Percentiles rank a stretch among this genome's conserved stretches.
phyloP scores from a whole-genome alignment of 2,888 invertebrate species.

The Epiblema foenella region DNA sequence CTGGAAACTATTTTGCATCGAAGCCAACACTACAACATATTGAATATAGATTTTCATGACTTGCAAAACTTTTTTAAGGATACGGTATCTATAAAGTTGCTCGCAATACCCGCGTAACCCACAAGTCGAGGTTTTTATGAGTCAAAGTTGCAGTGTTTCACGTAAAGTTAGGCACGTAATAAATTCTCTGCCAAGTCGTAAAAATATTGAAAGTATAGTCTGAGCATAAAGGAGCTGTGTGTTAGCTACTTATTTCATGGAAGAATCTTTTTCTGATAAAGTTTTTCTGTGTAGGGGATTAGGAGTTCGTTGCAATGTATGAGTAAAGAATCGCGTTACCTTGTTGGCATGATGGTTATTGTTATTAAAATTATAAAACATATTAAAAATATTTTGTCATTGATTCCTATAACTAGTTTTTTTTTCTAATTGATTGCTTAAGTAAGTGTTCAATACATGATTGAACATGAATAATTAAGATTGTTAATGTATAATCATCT shows the following conservation, averaged over 20 bases:
- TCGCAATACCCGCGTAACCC: constrained; percentile 6
- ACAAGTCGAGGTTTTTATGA: constrained; percentile 32
- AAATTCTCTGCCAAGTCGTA: constrained; percentile 30
- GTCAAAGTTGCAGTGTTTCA: constrained; percentile 30
- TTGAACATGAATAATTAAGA: too few relatives aligned
- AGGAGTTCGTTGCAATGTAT: constrained; percentile 1
- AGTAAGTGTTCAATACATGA: too few relatives aligned
- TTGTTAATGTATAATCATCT: too few relatives aligned
- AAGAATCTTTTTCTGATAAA: constrained; percentile 21
- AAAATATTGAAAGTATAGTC: constrained; percentile 32
- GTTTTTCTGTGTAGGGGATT: constrained; percentile 10
- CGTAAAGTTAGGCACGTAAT: constrained; percentile 28
- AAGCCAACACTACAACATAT: not conserved
- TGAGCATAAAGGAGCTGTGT: constrained; percentile 12
- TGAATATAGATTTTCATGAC: constrained; percentile 15
- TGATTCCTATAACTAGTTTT: too few relatives aligned
- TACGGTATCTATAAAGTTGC: constrained; percentile 15
- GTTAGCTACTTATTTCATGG: constrained; percentile 30
- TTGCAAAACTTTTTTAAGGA: constrained; percentile 11
- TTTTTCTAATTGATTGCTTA: too few relatives aligned
- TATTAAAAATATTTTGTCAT: too few relatives aligned
- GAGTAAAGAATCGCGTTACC: not conserved
- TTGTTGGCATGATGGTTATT: not conserved
- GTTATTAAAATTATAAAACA: not conserved
- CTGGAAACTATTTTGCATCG: not conserved